Evolutionary conservation across 2,113 vertebrate genomes (phyloP).

Genomic region (Phasianus colchicus): DNA sequence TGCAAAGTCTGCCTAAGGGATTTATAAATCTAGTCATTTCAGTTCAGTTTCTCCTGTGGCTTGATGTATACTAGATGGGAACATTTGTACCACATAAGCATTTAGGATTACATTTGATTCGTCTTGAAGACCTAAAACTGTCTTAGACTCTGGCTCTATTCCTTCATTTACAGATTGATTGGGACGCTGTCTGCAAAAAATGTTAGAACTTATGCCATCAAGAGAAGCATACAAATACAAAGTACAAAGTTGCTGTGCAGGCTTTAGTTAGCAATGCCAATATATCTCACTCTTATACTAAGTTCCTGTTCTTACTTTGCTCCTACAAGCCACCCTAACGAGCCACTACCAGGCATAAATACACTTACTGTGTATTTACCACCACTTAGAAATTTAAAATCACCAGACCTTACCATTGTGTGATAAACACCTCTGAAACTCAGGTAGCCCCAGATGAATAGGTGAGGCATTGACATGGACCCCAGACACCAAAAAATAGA

Average conservation of each 20-base stretch:
- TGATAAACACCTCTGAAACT: neutral
- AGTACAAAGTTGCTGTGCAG: neutral
- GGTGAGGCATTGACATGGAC: neutral
- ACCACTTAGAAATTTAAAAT: neutral
- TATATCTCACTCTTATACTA: neutral
- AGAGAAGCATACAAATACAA: neutral
- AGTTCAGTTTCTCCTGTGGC: neutral
- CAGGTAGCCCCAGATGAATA: neutral
- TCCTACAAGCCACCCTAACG: neutral
- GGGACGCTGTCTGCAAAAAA: neutral
- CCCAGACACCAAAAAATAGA: neutral
- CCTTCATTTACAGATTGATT: neutral
- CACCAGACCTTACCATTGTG: neutral
- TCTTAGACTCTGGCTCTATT: neutral
- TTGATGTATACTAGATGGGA: neutral
- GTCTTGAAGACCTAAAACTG: neutral
- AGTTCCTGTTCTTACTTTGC: neutral
- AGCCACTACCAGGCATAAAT: neutral
- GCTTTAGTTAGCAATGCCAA: neutral
- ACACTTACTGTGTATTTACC: neutral
- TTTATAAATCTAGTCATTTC: conserved; percentile 28
- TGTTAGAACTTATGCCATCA: neutral
- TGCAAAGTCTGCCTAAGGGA: conserved; percentile 19
- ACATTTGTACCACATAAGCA: neutral
- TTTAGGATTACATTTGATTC: neutral